Conservation (phyloP, 2,888 invertebrate species). For the Drosophila lutescens region DNA sequence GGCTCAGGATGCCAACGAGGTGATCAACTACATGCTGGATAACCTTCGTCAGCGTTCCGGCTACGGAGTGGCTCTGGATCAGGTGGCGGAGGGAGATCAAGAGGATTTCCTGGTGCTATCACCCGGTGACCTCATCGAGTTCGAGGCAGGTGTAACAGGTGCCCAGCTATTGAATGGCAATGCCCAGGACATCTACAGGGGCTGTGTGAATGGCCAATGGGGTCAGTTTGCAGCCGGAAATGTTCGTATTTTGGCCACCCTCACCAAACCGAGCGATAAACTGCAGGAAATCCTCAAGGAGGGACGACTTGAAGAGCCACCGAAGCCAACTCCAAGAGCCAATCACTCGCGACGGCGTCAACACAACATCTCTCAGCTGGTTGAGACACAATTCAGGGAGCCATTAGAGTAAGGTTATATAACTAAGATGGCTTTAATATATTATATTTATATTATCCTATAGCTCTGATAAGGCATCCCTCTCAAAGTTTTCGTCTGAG, state of each 20-base stretch:
- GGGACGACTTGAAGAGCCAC: slow-evolving; percentile 77
- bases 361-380: slow-evolving; percentile 93
- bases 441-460: not conserved
- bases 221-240: slow-evolving; percentile 95
- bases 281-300: slow-evolving; percentile 88
- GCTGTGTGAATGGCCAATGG: slow-evolving; percentile 88
- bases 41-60: slow-evolving; percentile 94
- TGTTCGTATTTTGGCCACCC: slow-evolving; percentile 93
- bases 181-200: slow-evolving; percentile 88
- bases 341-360: slow-evolving; percentile 85
- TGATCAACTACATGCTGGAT: slow-evolving; percentile 93
- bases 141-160: slow-evolving; percentile 91
- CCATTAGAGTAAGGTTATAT: slow-evolving; percentile 55
- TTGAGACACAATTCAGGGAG: slow-evolving; percentile 91
- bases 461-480: slow-evolving; percentile 84
- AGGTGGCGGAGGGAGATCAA: slow-evolving; percentile 78
- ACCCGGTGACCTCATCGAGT: slow-evolving; percentile 91
- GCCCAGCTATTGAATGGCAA: slow-evolving; percentile 87
- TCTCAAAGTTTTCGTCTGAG: slow-evolving; percentile 93
- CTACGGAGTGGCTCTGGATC: slow-evolving; percentile 91
- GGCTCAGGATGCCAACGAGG: slow-evolving; percentile 92
- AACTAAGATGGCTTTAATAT: not conserved
- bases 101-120: slow-evolving; percentile 84
- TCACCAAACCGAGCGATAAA: slow-evolving; percentile 89
- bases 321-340: slow-evolving; percentile 85